Evolutionary conservation across 2,113 vertebrate species (phyloP), one percentile per base, ranked within the genome.

Genomic region (Turnix velox): DNA sequence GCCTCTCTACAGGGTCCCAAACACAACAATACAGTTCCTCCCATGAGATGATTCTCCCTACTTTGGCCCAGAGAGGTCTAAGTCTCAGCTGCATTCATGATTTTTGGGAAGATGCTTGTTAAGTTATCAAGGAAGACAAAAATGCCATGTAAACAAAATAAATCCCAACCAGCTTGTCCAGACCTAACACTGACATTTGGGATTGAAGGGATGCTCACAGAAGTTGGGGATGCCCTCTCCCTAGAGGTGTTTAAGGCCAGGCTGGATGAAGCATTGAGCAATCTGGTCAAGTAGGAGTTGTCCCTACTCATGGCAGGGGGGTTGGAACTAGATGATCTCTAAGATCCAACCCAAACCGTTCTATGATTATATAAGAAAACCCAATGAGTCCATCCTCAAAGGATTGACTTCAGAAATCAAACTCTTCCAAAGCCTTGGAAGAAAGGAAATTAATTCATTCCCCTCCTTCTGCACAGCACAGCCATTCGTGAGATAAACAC

Each of bases 11-110:
- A 55, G 40, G 14, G 24, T 4, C 72, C 63, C n/a, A 55, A 18
- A 61, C 14, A 12, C 37, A 40, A 1, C 1, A 4, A 66, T 23
- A 27, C 17, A 8, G 40, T 20, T 19, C 48, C 69, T n/a, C n/a
- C 40, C 2, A 2, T 1, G 1, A 31, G 73, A 40, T 0, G 0
- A 54, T 16, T 19, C 17, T 51, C 18, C 28, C 27, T 15, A n/a
- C 57, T 6, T 23, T 4, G 39, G 18, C 49, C 72, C 4, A 12
- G 14, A 9, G 11, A 2, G 4, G 18, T 31, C 25, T 4, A 40
- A 23, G 31, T 22, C 51, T 39, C 45, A 9, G 51, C 33, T 27
- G 18, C 0, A 2, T 25, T 57, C 4, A 0, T 13, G 31, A 40
- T 25, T 75, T 27, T 48, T 16, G 40, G 13, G 6, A 33, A 65